Conservation (phyloP, 2,797 vertebrate species). For the Tapirus indicus region DNA sequence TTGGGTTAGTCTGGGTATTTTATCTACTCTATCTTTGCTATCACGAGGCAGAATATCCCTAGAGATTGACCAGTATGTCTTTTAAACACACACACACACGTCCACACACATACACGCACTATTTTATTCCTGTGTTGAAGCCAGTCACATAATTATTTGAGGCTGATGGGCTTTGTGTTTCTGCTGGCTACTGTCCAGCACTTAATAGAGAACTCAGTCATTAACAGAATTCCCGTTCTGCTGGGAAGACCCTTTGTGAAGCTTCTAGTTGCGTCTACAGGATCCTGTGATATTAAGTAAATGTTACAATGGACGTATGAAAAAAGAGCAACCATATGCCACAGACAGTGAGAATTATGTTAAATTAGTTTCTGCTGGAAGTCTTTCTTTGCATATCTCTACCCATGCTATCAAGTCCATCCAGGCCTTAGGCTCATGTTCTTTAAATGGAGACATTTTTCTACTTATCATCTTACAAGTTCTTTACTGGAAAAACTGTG, state of each 20-base stretch:
- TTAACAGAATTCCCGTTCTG: conserved; percentile 1
- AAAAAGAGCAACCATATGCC: conserved; percentile 70
- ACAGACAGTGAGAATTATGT: conserved; percentile 60
- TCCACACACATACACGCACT: background rate
- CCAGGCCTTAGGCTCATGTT: conserved; percentile 69
- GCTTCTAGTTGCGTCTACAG: conserved; percentile 53
- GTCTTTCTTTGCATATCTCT: conserved; percentile 65
- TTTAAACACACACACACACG: background rate
- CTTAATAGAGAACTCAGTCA: conserved; percentile 65
- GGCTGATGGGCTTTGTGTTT: conserved; percentile 31
- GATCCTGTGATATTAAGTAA: conserved; percentile 65
- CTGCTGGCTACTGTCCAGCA: conserved; percentile 58
- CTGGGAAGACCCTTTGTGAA: conserved; percentile 26
- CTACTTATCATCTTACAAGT: conserved; percentile 71
- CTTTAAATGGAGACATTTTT: conserved; percentile 73
- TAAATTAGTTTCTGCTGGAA: conserved; percentile 64
- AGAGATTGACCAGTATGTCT: background rate
- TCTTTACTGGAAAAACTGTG: conserved; percentile 67
- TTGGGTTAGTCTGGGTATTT: background rate
- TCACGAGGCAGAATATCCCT: background rate
- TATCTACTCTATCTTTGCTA: background rate
- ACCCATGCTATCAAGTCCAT: conserved; percentile 68
- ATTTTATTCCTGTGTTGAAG: conserved; percentile 3
- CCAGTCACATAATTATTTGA: background rate
- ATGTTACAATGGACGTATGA: conserved; percentile 40